Evolutionary conservation across 1,140 invertebrate genomes (phyloP).

Genomic region (Gonioctena quinquepunctata): DNA sequence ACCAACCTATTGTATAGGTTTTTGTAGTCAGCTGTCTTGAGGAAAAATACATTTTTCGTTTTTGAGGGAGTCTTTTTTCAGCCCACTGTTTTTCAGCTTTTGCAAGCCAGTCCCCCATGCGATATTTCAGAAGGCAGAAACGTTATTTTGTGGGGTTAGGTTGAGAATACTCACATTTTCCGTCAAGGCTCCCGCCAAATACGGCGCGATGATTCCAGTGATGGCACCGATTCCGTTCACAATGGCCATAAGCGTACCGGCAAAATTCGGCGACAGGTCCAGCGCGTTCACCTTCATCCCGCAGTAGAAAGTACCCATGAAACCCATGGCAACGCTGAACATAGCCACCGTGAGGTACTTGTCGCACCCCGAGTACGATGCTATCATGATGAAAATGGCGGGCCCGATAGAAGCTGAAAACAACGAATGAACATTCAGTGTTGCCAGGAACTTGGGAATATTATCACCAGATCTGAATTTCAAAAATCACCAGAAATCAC

Average conservation of each 20-base stretch:
- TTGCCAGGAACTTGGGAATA: too few species aligned
- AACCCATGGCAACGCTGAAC: conserved; percentile 73
- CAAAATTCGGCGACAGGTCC: conserved; percentile 83
- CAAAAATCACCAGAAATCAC: too few species aligned
- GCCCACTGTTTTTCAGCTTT: neutral
- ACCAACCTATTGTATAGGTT: too few species aligned
- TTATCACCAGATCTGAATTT: too few species aligned
- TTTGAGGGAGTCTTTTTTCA: too few species aligned
- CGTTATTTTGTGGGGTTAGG: neutral
- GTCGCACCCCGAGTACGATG: conserved; percentile 80
- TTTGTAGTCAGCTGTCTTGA: too few species aligned
- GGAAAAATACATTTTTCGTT: too few species aligned
- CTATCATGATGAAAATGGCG: conserved; percentile 77
- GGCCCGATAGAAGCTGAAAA: conserved; percentile 70
- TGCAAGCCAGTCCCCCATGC: too few species aligned
- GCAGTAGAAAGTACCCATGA: conserved; percentile 78
- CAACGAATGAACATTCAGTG: neutral
- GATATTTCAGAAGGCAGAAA: neutral
- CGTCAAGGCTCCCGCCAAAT: conserved; percentile 76
- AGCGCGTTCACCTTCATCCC: conserved; percentile 81
- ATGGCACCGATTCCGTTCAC: conserved; percentile 84
- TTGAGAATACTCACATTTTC: conserved; percentile 70
- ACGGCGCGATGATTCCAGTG: conserved; percentile 81
- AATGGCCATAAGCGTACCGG: conserved; percentile 81
- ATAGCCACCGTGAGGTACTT: conserved; percentile 64